These are phyloP conservation scores for Melanostoma mellinum DNA, from an alignment of 2,888 invertebrate genomes.

Conservation along the genomic window DNA sequence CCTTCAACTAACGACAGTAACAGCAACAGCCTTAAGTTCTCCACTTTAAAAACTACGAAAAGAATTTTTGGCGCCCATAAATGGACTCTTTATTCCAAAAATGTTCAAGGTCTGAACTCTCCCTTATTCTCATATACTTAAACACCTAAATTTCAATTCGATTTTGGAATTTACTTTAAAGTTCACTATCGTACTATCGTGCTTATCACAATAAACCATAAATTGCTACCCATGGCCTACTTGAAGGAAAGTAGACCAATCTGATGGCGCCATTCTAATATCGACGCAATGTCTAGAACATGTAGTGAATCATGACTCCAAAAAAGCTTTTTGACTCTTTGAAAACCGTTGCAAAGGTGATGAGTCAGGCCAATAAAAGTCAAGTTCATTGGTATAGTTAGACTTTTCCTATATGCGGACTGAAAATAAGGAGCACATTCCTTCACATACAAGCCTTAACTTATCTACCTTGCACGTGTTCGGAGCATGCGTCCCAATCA, in stretches of 20 bases:
- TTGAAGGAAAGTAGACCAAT: not conserved
- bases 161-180: not conserved
- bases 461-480: not conserved
- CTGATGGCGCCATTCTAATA: constrained; percentile 1
- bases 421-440: not conserved
- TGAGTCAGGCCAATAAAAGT: constrained; percentile 9
- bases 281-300: not conserved
- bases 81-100: too few species aligned
- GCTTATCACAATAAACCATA: not conserved
- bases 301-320: constrained; percentile 3
- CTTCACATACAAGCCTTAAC: constrained; percentile 9
- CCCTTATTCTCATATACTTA: too few species aligned
- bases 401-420: not conserved
- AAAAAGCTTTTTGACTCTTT: constrained; percentile 2
- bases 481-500: constrained; percentile 3
- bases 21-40: too few species aligned
- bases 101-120: too few species aligned
- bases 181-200: constrained; percentile 1
- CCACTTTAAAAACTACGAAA: too few species aligned
- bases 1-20: too few species aligned
- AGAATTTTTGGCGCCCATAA: too few species aligned
- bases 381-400: not conserved
- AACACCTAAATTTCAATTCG: not conserved
- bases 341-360: not conserved
- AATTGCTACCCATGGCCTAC: not conserved